Evolutionary conservation across 2,113 vertebrate genomes (phyloP).

Genomic region (Scortum barcoo): DNA sequence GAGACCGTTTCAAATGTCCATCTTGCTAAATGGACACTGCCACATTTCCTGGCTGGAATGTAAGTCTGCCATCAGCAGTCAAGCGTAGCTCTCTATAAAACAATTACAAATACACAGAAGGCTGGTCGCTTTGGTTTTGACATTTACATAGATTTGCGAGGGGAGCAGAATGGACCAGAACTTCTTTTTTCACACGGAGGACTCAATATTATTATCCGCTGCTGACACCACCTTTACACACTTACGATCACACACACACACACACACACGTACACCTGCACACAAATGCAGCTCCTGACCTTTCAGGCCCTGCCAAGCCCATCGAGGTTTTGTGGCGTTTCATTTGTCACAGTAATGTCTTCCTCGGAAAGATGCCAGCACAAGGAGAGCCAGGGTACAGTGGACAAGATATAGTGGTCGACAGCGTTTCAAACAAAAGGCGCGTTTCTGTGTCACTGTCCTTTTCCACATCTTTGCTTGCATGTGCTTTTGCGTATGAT

Average conservation of each 20-base stretch:
- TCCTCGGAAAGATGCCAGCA: conserved; percentile 74
- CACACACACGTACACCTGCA: conserved; percentile 32
- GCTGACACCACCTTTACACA: conserved; percentile 60
- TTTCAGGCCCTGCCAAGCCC: conserved; percentile 78
- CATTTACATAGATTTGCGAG: conserved; percentile 75
- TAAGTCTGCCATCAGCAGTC: conserved; percentile 50
- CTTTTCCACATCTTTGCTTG: conserved; percentile 11
- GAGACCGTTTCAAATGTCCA: conserved; percentile 51
- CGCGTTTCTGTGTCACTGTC: conserved; percentile 44
- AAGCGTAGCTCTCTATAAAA: conserved; percentile 57
- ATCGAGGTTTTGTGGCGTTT: conserved; percentile 72
- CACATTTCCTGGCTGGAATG: conserved; percentile 60
- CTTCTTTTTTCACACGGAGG: conserved; percentile 47
- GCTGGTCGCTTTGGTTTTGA: conserved; percentile 61
- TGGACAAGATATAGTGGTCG: conserved; percentile 51
- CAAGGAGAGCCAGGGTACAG: conserved; percentile 58
- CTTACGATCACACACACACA: conserved; percentile 14
- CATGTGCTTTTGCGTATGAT: conserved; percentile 33
- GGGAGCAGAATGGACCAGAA: conserved; percentile 45
- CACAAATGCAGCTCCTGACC: conserved; percentile 75
- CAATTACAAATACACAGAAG: conserved; percentile 36
- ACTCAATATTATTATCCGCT: conserved; percentile 63
- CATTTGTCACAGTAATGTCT: conserved; percentile 83
- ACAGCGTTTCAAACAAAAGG: conserved; percentile 62
- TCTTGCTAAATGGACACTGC: conserved; percentile 56